Conservation (phyloP, 1,140 invertebrate genomes). For the Epicauta chinensis region DNA sequence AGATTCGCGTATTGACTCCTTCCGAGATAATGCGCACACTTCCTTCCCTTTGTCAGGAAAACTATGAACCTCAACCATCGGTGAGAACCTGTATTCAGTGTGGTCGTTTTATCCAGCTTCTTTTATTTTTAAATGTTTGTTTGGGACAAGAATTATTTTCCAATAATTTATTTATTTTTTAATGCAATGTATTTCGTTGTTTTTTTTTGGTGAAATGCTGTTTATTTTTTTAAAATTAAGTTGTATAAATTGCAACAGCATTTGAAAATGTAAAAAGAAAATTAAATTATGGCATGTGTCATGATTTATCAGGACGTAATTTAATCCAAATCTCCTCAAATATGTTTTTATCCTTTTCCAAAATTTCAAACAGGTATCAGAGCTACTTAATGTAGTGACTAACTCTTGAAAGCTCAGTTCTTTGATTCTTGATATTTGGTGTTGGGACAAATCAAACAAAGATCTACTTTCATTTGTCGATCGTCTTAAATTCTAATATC, state of each 20-base stretch:
- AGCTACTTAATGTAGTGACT: slow-evolving; percentile 3
- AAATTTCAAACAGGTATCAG: slow-evolving; percentile 7
- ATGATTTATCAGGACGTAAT: not conserved
- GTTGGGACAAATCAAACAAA: not conserved
- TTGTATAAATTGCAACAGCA: too few relatives aligned
- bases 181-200: not conserved
- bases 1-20: slow-evolving; percentile 77
- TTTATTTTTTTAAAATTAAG: too few relatives aligned
- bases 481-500: too few relatives aligned
- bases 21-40: slow-evolving; percentile 82
- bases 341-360: not conserved
- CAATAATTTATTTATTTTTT: not conserved
- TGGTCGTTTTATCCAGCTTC: slow-evolving; percentile 22
- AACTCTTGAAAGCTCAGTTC: not conserved
- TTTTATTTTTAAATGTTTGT: slow-evolving; percentile 25
- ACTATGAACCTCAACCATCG: slow-evolving; percentile 56
- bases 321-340: not conserved
- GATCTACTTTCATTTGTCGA: too few relatives aligned
- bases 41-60: slow-evolving; percentile 68
- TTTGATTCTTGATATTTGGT: not conserved
- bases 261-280: too few relatives aligned
- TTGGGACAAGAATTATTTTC: not conserved
- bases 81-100: slow-evolving; percentile 47
- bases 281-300: too few relatives aligned
- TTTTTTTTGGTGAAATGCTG: not conserved